Evolutionary conservation across 2,888 invertebrate species (phyloP), one percentile per base, ranked within the genome.

Genomic region (Pyrochroa serraticornis): DNA sequence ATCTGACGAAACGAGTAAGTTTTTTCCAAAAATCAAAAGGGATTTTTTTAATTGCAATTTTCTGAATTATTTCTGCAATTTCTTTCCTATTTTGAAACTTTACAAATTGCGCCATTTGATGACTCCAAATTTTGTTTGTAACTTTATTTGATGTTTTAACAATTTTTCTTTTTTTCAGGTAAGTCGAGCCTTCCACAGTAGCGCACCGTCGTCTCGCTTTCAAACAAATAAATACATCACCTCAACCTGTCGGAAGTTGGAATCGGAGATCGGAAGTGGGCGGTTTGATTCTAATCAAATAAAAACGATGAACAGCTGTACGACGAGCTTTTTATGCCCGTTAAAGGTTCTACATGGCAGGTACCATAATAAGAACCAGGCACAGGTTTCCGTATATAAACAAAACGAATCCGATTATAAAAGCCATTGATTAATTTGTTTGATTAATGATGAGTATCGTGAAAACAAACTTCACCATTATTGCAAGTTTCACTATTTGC

Each of bases 361-460:
- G 33, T 7, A 31, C 5, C 10, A 56, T 39, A 50, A 55, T 47
- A 49, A 58, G 54, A 34, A 33, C 54, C 58, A 54, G 58, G 58
- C 49, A 58, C 49, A 10, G 46, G 47, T 9, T 47, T 47, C 33
- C 22, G 8, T 43, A 30, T 37, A 33, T 30, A 41, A 39, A 43
- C 43, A 45, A 36, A 56, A 49, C 50, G 41, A 52, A 49, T 30
- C 13, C 53, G 39, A 46, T 44, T 43, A 53, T 58, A 49, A 52
- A 44, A 53, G 41, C 50, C 52, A 58, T 53, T 44, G 58, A 58
- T 37, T 37, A 50, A 43, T 38, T 49, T 22, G 22, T 22, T 22
- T 58, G 58, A 58, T 58, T 54, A 58, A 58, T 58, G 53, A 54
- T 49, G 37, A 44, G 42, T 39, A 42, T 37, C 13, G 42, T 7